A percentile compares a stretch with the other conserved stretches of the same genome.
Evolutionary conservation across 2,888 invertebrate species (phyloP).

Genomic region (Dicroscelio sp.): DNA sequence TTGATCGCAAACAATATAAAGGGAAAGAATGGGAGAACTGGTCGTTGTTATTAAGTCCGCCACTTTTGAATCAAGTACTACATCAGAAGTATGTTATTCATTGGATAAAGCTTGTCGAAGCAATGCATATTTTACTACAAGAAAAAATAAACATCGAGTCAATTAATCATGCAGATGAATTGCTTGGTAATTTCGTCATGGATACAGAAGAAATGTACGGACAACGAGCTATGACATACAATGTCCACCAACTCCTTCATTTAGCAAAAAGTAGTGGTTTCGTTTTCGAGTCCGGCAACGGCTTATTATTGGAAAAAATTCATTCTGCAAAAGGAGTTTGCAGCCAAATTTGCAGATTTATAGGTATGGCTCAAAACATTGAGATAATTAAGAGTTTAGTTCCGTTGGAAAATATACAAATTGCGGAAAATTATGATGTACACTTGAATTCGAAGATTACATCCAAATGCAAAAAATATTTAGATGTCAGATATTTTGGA

Average conservation of each 20-base stretch:
- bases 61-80: neutral
- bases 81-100: neutral
- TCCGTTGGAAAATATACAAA: neutral
- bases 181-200: neutral
- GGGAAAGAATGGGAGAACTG: neutral
- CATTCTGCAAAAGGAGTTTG: neutral
- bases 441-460: neutral
- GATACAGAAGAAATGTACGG: neutral
- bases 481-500: constrained; percentile 11
- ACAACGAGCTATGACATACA: neutral
- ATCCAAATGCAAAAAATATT: constrained; percentile 1
- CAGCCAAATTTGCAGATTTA: constrained; percentile 30
- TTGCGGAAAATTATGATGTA: neutral
- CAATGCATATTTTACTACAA: neutral
- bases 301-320: neutral
- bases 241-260: neutral
- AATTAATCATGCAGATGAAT: neutral
- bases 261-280: neutral
- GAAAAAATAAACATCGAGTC: neutral
- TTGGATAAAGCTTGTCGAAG: neutral
- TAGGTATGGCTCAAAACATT: neutral
- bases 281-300: neutral
- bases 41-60: neutral
- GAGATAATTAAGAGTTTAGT: neutral
- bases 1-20: neutral